These are phyloP conservation scores for Phaenicophaeus curvirostris DNA, from an alignment of 2,797 vertebrate genomes.

Conservation along the genomic window DNA sequence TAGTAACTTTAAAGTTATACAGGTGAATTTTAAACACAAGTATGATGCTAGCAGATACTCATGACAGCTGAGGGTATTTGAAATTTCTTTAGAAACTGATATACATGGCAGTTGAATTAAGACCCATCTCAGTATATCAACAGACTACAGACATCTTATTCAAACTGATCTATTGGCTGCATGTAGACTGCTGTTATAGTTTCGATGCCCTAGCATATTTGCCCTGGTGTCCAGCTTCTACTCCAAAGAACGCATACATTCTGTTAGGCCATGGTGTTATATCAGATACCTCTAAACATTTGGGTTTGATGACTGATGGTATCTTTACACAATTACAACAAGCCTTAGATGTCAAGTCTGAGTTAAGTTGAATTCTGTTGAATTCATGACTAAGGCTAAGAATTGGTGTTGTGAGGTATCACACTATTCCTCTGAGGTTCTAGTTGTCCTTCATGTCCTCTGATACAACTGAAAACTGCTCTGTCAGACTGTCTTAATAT, in stretches of 20 bases:
- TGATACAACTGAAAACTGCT: not conserved
- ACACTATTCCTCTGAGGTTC: not conserved
- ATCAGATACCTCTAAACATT: not conserved
- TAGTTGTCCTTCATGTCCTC: not conserved
- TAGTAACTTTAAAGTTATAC: not conserved
- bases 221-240: not conserved
- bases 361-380: not conserved
- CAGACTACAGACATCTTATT: not conserved
- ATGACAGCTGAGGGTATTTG: not conserved
- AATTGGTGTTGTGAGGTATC: not conserved
- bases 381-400: not conserved
- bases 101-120: not conserved
- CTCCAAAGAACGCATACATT: not conserved
- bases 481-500: not conserved
- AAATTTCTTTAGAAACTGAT: not conserved
- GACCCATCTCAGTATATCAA: fast-evolving
- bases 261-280: not conserved
- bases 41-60: not conserved
- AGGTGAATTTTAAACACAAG: not conserved
- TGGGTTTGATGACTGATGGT: not conserved
- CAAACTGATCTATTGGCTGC: not conserved
- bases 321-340: not conserved
- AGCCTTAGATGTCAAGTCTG: not conserved
- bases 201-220: not conserved
- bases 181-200: not conserved